Evolutionary conservation across 2,888 invertebrate genomes (phyloP), one percentile per base, ranked within the genome.

Genomic region (Ophion ventricosus): DNA sequence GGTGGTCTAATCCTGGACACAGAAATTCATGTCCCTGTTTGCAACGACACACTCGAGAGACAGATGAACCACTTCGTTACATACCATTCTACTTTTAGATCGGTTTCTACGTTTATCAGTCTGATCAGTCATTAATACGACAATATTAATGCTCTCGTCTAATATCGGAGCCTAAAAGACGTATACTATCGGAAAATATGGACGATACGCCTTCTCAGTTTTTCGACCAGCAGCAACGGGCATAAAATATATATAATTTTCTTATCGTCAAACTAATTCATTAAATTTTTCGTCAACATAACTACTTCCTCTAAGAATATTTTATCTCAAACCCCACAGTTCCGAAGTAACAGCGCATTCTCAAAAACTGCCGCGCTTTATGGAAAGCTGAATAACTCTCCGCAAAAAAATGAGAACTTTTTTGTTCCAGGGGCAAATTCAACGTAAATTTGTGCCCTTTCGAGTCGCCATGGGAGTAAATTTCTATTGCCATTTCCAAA

Each of bases 1-100:
- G 84, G 67, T 74, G 80, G 56, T 74, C 84, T 84, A 84, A 84
- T 84, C 84, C 80, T 84, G 84, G 80, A 74, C 84, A 54, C 29
- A 26, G 69, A 70, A 77, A 72, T 83, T 83, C 43, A 76, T 70
- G 77, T 74, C 57, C 54, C 70, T 83, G 63, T 70, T 69, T 77
- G 74, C 29, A 77, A 57, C 72, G 77, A 73, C 69, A 78, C 59
- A 69, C 80, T 69, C 56, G 49, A 64, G 64, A 81, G 67, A 43
- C 73, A 11, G 70, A 76, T 56, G 64, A 81, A 74, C 73, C 43
- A 29, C 40, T 59, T 73, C 26, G 64, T 80, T 43, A 59, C 14
- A 67, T n/a, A 8, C 49, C 2, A 49, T 17, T 49, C 17, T 14
- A 1, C 54, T 67, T 67, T 66, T 25, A 14, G 35, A 20, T 59